Evolutionary conservation across 2,797 vertebrate genomes (phyloP).

Genomic region (Monodelphis domestica): DNA sequence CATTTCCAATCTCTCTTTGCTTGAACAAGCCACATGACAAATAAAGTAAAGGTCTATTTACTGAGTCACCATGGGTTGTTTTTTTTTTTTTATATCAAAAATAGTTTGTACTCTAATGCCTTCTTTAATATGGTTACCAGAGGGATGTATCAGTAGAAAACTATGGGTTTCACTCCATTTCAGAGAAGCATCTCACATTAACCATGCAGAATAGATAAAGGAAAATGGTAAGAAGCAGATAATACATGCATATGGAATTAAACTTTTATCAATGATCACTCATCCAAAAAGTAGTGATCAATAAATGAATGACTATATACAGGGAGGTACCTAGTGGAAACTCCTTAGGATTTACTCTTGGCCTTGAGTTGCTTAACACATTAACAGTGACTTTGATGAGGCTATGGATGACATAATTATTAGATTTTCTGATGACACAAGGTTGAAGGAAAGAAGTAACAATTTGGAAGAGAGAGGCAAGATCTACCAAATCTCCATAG

Average conservation of each 20-base stretch:
- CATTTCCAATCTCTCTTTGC: not conserved
- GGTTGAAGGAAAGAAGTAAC: not conserved
- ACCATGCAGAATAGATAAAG: not conserved
- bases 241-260: not conserved
- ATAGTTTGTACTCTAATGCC: too few species aligned
- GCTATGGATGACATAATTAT: not conserved
- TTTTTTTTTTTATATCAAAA: too few species aligned
- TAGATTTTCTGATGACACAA: not conserved
- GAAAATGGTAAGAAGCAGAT: not conserved
- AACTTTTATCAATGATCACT: not conserved
- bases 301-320: not conserved
- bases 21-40: not conserved
- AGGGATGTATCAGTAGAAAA: not conserved
- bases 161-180: not conserved
- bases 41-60: not conserved
- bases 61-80: not conserved
- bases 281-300: not conserved
- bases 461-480: not conserved
- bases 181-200: not conserved
- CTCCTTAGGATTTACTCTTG: not conserved
- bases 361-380: not conserved
- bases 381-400: not conserved
- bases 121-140: not conserved
- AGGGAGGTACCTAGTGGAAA: not conserved
- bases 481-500: not conserved